phyloP scores from a whole-genome alignment of 23 tunicate species.

The Ciona savignyi region DNA sequence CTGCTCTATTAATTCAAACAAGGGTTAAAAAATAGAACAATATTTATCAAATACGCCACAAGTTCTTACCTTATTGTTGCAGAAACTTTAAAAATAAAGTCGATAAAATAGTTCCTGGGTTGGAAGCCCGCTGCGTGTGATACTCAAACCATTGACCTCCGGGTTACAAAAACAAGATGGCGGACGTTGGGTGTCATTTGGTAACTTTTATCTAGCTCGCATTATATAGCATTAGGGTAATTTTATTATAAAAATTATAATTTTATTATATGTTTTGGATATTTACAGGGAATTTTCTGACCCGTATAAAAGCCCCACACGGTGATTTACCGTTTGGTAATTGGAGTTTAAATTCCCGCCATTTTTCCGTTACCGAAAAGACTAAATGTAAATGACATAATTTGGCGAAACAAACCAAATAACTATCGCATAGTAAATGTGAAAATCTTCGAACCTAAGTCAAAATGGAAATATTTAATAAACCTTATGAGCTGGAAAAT shows the following conservation, averaged over 20 bases:
- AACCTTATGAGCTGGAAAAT: conserved; percentile 82
- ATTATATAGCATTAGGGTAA: too few relatives aligned
- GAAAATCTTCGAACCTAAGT: too few relatives aligned
- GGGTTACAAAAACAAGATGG: neutral
- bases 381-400: neutral
- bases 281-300: neutral
- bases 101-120: neutral
- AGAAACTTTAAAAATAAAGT: neutral
- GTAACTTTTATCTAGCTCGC: too few relatives aligned
- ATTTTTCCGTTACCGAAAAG: neutral
- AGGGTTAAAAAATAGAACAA: too few relatives aligned
- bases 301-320: neutral
- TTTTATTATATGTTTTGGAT: too few relatives aligned
- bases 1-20: neutral
- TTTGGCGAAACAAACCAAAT: neutral
- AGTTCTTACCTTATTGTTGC: neutral
- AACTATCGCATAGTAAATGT: too few relatives aligned
- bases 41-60: too few relatives aligned
- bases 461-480: conserved; percentile 46
- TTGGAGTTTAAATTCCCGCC: neutral
- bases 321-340: neutral
- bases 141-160: neutral
- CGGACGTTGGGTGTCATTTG: neutral
- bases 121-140: neutral
- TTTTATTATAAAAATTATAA: too few relatives aligned